Evolutionary conservation across 2,113 vertebrate genomes (phyloP).

Genomic region (Serilophus lunatus): DNA sequence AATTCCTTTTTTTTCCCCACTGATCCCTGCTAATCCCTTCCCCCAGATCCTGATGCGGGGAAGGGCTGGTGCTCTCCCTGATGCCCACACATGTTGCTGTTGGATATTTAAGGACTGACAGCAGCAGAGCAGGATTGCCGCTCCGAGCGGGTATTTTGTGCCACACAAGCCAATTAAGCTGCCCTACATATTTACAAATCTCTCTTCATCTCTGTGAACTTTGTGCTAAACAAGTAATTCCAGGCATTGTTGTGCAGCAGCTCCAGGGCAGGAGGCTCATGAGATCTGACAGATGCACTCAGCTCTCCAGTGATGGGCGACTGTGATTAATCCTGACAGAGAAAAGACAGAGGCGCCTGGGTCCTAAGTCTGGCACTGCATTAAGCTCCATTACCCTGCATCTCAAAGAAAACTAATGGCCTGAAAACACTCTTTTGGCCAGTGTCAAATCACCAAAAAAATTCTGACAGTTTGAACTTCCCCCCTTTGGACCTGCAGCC

Average conservation of each 20-base stretch:
- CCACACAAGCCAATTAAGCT: not conserved
- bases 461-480: not conserved
- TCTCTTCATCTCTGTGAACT: not conserved
- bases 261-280: not conserved
- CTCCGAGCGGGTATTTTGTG: not conserved
- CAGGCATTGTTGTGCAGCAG: not conserved
- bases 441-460: not conserved
- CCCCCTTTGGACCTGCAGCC: not conserved
- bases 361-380: not conserved
- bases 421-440: not conserved
- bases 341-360: not conserved
- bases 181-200: not conserved
- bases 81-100: accelerated
- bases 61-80: not conserved
- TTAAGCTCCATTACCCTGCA: not conserved
- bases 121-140: not conserved
- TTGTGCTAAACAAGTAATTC: not conserved
- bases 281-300: not conserved
- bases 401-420: not conserved
- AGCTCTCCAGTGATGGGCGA: not conserved
- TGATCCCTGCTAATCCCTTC: not conserved
- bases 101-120: not conserved
- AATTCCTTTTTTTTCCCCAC: accelerated
- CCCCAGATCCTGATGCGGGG: accelerated
- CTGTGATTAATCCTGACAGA: not conserved